Evolutionary conservation across 2,888 invertebrate species (phyloP), one percentile per base, ranked within the genome.

Genomic region (Rhorus exstirpatorius): DNA sequence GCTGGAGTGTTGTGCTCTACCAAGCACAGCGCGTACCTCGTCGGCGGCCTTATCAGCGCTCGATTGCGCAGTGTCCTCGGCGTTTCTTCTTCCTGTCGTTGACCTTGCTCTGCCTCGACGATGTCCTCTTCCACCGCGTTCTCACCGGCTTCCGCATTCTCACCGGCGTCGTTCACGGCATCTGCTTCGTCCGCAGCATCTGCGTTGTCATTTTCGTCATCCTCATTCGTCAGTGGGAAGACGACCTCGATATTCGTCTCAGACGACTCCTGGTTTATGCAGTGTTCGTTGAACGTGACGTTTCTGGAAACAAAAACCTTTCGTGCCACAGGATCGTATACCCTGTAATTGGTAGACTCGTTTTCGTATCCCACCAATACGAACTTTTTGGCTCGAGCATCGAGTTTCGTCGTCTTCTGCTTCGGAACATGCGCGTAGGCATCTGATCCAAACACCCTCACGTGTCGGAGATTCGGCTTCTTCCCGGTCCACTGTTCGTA

Each of bases 401-500:
- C 79, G 58, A 82, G 26, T 35, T 82, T 82, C 58, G 10, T 79
- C 0, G 49, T 61, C 12, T n/a, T 49, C 55, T 86, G 76, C 14
- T 87, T 87, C 6, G 87, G 85, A 1, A 86, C 76, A 63, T 86
- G 81, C 1, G 76, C 86, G 67, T 72, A 87, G n/a, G 83, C 84
- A 6, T 84, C 80, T 1, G 85, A n/a, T 0, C 87, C 86, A 58
- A 87, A 88, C 35, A 86, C 80, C 41, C 75, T 26, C 19, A 85
- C n/a, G 51, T 86, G 71, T 1, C 63, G 35, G 12, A 76, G 76
- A 38, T 60, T 35, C 7, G 81, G 63, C 12, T 6, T 63, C 31
- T 17, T 71, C 4, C 74, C 79, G 0, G 53, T 74, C 74, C 79
- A 79, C 10, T 53, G 19, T n/a, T 79, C 79, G 41, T 51, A 75